Conservation (phyloP, 2,888 invertebrate genomes). For the Andrena bucephala region DNA sequence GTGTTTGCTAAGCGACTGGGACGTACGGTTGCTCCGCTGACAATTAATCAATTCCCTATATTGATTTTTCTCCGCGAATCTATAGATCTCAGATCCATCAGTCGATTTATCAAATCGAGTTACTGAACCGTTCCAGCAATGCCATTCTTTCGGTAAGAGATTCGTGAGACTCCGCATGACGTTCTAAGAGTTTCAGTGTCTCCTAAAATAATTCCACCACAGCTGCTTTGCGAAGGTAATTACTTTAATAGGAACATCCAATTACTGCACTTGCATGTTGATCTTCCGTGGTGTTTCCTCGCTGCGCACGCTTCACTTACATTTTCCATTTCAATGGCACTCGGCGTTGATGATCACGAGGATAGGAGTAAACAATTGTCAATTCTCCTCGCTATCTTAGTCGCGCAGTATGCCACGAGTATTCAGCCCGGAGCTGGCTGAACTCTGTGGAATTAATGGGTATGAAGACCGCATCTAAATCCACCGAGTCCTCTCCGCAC, state of each 20-base stretch:
- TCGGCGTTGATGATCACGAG: background rate
- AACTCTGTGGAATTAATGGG: slow-evolving; percentile 17
- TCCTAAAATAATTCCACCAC: background rate
- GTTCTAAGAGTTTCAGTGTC: background rate
- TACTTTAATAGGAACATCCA: background rate
- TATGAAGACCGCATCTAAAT: slow-evolving; percentile 6
- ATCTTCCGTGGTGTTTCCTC: background rate
- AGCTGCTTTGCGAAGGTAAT: background rate
- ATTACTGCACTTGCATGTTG: background rate
- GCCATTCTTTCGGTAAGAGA: background rate
- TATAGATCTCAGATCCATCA: no score
- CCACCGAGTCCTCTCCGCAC: background rate
- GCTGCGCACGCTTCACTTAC: no score
- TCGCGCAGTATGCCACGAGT: background rate
- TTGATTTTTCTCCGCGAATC: no score
- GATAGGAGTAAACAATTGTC: background rate
- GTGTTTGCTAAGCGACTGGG: background rate
- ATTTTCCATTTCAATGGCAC: no score
- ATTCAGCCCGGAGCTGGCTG: slow-evolving; percentile 14
- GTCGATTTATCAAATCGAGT: slow-evolving; percentile 15
- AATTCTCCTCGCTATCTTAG: background rate
- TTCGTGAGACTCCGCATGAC: background rate
- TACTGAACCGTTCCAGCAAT: slow-evolving; percentile 6
- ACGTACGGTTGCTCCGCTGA: background rate
- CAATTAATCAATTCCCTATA: no score